Evolutionary conservation across 92 coral and sea anemone genomes (phyloP).

Genomic region (Paramuricea clavata): DNA sequence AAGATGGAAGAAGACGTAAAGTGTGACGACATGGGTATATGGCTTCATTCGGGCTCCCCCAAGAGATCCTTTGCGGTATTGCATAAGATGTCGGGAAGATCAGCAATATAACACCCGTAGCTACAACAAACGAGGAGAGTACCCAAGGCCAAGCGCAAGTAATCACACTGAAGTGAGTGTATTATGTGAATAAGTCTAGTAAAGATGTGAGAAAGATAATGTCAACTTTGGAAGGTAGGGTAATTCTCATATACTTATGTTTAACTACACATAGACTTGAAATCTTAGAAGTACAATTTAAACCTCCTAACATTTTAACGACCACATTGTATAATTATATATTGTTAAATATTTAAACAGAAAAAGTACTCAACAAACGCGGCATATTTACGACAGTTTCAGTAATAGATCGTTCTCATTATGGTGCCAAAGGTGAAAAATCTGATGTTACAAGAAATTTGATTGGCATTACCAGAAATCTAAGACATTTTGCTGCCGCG

Average conservation of each 20-base stretch:
- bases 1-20: constrained; percentile 46
- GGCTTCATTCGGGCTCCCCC: constrained; percentile 59
- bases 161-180: too few species aligned
- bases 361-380: background rate
- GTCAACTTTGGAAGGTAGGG: background rate
- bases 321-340: background rate
- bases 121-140: background rate
- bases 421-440: background rate
- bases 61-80: constrained; percentile 24
- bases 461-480: constrained; percentile 26
- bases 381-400: background rate
- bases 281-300: background rate
- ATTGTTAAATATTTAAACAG: background rate
- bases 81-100: background rate
- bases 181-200: too few species aligned
- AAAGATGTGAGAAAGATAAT: too few species aligned
- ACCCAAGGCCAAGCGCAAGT: too few species aligned
- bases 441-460: too few species aligned
- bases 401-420: background rate
- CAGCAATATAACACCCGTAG: background rate
- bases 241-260: too few species aligned
- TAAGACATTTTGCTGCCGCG: constrained; percentile 12
- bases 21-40: constrained; percentile 62
- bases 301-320: background rate
- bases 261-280: too few species aligned